Conservation (phyloP, 2,888 invertebrate genomes). For the Argynnis bischoffii region DNA sequence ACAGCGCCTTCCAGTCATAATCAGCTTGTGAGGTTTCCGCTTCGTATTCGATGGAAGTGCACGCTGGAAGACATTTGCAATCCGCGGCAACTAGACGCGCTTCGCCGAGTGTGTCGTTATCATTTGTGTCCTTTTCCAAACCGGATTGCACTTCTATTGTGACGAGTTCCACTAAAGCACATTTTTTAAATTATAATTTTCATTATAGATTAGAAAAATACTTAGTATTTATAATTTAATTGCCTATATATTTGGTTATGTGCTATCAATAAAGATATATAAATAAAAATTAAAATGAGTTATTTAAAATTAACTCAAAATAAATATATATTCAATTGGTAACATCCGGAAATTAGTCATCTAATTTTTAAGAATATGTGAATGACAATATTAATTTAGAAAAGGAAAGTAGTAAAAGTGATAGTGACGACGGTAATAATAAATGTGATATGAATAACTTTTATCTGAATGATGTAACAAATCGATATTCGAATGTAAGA, state of each 20-base stretch:
- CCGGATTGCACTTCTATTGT: constrained; percentile 74
- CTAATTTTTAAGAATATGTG: constrained; percentile 5
- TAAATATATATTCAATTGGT: background rate
- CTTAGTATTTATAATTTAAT: too few relatives aligned
- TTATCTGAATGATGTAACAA: constrained; percentile 18
- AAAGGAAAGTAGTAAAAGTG: constrained; percentile 14
- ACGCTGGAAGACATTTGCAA: constrained; percentile 84
- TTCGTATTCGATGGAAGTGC: constrained; percentile 87
- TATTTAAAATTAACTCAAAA: too few relatives aligned
- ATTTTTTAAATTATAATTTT: too few relatives aligned
- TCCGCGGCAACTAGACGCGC: constrained; percentile 57
- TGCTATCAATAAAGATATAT: too few relatives aligned
- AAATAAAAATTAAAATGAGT: too few relatives aligned
- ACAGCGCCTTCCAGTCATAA: constrained; percentile 84
- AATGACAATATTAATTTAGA: constrained; percentile 10
- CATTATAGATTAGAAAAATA: too few relatives aligned
- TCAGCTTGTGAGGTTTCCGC: constrained; percentile 88
- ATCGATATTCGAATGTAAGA: constrained; percentile 8
- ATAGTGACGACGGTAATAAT: constrained; percentile 4
- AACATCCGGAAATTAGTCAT: background rate
- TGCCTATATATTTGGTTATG: too few relatives aligned
- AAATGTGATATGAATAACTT: constrained; percentile 15
- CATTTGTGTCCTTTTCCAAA: constrained; percentile 51
- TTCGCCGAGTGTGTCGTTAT: constrained; percentile 55
- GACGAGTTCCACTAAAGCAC: constrained; percentile 74